phyloP scores from a whole-genome alignment of 2,888 invertebrate species.

The Anticlea derivata region DNA sequence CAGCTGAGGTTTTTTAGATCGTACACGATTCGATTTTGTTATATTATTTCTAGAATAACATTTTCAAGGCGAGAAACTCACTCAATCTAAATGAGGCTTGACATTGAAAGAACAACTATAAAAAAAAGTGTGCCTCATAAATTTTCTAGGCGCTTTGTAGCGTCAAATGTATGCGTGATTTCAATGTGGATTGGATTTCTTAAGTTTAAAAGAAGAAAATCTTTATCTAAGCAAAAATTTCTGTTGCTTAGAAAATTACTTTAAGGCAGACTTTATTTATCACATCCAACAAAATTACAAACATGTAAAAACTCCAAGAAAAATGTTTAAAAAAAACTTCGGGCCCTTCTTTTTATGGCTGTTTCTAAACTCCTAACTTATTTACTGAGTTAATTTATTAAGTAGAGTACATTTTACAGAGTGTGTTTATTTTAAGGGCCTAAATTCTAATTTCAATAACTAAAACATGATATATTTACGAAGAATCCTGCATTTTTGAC shows the following conservation, averaged over 20 bases:
- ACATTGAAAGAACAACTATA: too few relatives aligned
- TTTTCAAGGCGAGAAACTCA: too few relatives aligned
- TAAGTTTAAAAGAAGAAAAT: not conserved
- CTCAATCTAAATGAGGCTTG: too few relatives aligned
- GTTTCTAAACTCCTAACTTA: slow-evolving; percentile 55
- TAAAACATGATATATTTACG: too few relatives aligned
- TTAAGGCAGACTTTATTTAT: slow-evolving; percentile 18
- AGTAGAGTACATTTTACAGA: slow-evolving; percentile 43
- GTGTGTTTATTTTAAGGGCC: not conserved
- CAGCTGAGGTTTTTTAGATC: too few relatives aligned
- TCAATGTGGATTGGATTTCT: too few relatives aligned
- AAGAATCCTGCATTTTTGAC: too few relatives aligned
- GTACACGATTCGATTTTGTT: too few relatives aligned
- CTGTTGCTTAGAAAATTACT: slow-evolving; percentile 5
- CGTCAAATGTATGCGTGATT: too few relatives aligned
- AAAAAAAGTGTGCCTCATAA: too few relatives aligned
- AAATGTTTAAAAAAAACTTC: slow-evolving; percentile 17
- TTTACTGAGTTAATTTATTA: slow-evolving; percentile 64
- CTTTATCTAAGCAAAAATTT: not conserved
- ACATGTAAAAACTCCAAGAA: slow-evolving; percentile 21
- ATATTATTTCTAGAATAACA: too few relatives aligned
- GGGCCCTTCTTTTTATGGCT: slow-evolving; percentile 46
- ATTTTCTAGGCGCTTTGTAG: too few relatives aligned
- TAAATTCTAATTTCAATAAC: not conserved
- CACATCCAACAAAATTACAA: slow-evolving; percentile 20